phyloP scores from a whole-genome alignment of 2,113 vertebrate species.

The Sebastes fasciatus region DNA sequence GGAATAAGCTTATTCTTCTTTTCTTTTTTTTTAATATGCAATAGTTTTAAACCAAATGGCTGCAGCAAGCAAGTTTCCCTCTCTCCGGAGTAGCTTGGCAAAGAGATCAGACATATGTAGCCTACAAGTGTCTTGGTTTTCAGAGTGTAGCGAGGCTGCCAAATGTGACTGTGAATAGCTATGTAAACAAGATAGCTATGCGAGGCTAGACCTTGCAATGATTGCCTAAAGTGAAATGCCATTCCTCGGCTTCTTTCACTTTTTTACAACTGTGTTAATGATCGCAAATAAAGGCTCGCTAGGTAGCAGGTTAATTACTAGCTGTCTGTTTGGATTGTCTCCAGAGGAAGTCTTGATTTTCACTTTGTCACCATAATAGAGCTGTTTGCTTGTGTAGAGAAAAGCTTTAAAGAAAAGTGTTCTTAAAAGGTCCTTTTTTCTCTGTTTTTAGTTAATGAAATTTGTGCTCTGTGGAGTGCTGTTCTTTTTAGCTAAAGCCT shows the following conservation, averaged over 20 bases:
- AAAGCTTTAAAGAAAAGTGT: background rate
- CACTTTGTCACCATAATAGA: slow-evolving; percentile 45
- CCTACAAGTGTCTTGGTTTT: slow-evolving; percentile 77
- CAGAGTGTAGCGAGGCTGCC: slow-evolving; percentile 72
- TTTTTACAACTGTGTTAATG: slow-evolving; percentile 78
- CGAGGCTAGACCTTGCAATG: slow-evolving; percentile 70
- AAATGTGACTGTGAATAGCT: slow-evolving; percentile 81
- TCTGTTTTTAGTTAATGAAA: background rate
- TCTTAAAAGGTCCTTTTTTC: slow-evolving; percentile 1
- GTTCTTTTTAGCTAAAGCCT: slow-evolving; percentile 12
- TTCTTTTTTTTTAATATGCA: slow-evolving; percentile 59
- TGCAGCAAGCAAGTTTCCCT: slow-evolving; percentile 67
- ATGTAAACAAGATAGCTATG: slow-evolving; percentile 81
- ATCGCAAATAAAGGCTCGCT: slow-evolving; percentile 71
- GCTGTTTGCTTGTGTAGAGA: slow-evolving; percentile 6
- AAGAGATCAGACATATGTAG: slow-evolving; percentile 76
- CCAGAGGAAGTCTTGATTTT: slow-evolving; percentile 65
- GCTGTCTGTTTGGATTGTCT: slow-evolving; percentile 66
- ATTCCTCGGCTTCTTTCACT: slow-evolving; percentile 70
- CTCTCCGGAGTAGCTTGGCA: slow-evolving; percentile 75
- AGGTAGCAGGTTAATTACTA: slow-evolving; percentile 75
- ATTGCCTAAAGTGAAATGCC: slow-evolving; percentile 78
- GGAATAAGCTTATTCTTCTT: slow-evolving; percentile 52
- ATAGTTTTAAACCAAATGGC: slow-evolving; percentile 71
- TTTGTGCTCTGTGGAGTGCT: background rate